phyloP scores from a whole-genome alignment of 2,888 invertebrate genomes.

The Ectemnius lituratus region DNA sequence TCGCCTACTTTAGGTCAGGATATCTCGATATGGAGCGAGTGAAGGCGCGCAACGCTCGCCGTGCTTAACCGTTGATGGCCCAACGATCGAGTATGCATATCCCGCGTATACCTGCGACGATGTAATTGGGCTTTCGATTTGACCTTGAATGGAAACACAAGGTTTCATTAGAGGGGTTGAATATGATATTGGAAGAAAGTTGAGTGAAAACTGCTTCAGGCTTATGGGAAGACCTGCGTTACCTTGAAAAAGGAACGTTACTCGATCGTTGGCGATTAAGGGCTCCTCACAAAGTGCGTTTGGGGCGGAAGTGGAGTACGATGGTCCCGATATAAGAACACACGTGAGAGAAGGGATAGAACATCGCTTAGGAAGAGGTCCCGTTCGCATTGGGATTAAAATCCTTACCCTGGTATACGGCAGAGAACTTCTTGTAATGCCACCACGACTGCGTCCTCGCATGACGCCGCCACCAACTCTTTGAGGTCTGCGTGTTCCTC shows the following conservation, averaged over 20 bases:
- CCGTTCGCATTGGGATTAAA: not conserved
- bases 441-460: constrained; percentile 87
- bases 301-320: constrained; percentile 35
- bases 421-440: constrained; percentile 82
- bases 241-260: constrained; percentile 15
- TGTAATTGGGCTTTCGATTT: no score
- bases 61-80: not conserved
- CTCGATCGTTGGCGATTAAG: constrained; percentile 2
- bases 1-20: not conserved
- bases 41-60: not conserved
- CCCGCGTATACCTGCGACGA: not conserved
- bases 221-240: not conserved
- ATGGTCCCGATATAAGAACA: constrained; percentile 18
- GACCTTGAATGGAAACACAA: no score
- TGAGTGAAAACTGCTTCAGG: no score
- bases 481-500: constrained; percentile 76
- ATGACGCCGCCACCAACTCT: constrained; percentile 80
- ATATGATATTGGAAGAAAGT: not conserved
- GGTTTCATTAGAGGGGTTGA: not conserved
- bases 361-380: not conserved
- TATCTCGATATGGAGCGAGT: not conserved
- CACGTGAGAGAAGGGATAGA: constrained; percentile 32
- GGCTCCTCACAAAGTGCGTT: constrained; percentile 17
- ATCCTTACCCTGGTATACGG: constrained; percentile 84
- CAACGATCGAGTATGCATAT: constrained; percentile 6